phyloP scores from a whole-genome alignment of 2,113 vertebrate species.

The Strigops habroptila region DNA sequence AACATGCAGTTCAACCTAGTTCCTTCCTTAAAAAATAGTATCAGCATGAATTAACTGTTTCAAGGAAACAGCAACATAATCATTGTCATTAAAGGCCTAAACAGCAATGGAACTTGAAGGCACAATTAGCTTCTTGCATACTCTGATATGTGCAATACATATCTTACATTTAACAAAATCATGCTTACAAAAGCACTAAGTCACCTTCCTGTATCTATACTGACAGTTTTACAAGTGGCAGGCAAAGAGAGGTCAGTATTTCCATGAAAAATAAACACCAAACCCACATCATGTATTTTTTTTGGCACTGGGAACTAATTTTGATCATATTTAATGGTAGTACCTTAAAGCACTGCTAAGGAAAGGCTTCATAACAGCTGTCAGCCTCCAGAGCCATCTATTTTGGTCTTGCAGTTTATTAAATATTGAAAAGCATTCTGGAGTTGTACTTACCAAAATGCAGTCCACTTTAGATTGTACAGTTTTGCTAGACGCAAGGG shows the following conservation, averaged over 20 bases:
- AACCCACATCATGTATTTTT: neutral
- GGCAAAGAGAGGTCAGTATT: neutral
- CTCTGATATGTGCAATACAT: neutral
- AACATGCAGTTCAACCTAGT: neutral
- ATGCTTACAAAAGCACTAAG: neutral
- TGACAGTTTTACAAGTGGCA: neutral
- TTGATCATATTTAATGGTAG: neutral
- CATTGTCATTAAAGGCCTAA: neutral
- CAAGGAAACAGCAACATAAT: neutral
- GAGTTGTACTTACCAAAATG: conserved; percentile 92
- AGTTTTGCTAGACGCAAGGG: conserved; percentile 89
- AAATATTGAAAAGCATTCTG: conserved; percentile 48
- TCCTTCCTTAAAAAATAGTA: neutral
- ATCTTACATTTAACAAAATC: neutral
- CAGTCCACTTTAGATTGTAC: conserved; percentile 98
- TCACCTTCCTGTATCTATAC: neutral
- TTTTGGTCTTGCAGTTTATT: neutral
- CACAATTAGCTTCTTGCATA: neutral
- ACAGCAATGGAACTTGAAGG: neutral
- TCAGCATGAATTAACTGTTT: neutral
- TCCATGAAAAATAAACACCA: neutral
- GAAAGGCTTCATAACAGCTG: neutral
- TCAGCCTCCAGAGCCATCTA: conserved; percentile 1
- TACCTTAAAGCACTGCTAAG: neutral
- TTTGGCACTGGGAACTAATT: neutral